Conservation (phyloP, 2,888 invertebrate genomes). For the Tetanocera ferruginea region DNA sequence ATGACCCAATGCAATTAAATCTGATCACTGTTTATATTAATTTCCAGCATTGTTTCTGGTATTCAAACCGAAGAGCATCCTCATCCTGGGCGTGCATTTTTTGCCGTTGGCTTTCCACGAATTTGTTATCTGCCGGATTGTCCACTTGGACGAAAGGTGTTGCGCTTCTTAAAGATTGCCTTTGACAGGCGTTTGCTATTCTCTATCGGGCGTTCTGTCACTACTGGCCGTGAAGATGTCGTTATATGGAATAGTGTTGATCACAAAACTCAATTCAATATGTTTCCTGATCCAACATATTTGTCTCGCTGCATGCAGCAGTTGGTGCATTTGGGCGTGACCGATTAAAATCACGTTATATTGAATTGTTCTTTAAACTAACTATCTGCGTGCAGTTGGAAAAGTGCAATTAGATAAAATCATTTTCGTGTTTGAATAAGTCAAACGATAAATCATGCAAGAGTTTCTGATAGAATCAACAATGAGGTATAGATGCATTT, state of each 20-base stretch:
- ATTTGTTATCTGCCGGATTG: slow-evolving; percentile 88
- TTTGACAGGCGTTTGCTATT: slow-evolving; percentile 89
- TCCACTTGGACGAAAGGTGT: slow-evolving; percentile 82
- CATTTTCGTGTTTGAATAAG: slow-evolving; percentile 49
- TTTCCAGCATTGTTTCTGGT: slow-evolving; percentile 83
- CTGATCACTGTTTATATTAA: not conserved
- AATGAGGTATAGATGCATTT: slow-evolving; percentile 13
- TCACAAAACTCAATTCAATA: slow-evolving; percentile 84
- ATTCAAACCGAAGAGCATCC: slow-evolving; percentile 86
- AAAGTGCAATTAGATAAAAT: slow-evolving; percentile 51
- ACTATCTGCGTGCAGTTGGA: not conserved
- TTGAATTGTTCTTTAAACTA: not conserved
- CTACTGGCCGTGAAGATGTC: slow-evolving; percentile 91
- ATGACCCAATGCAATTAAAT: not conserved
- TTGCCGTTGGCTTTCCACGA: slow-evolving; percentile 89
- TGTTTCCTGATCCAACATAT: slow-evolving; percentile 84
- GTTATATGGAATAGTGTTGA: slow-evolving; percentile 93
- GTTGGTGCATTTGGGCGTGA: slow-evolving; percentile 70
- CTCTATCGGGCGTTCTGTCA: slow-evolving; percentile 87
- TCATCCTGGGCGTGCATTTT: slow-evolving; percentile 86
- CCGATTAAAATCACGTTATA: slow-evolving; percentile 59
- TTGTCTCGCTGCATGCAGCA: slow-evolving; percentile 74
- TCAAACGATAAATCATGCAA: slow-evolving; percentile 51
- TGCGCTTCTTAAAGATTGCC: slow-evolving; percentile 82
- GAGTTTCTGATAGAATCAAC: slow-evolving; percentile 6